Base-by-base conservation (phyloP, 2,797 vertebrate species). In the Periparus ater region DNA sequence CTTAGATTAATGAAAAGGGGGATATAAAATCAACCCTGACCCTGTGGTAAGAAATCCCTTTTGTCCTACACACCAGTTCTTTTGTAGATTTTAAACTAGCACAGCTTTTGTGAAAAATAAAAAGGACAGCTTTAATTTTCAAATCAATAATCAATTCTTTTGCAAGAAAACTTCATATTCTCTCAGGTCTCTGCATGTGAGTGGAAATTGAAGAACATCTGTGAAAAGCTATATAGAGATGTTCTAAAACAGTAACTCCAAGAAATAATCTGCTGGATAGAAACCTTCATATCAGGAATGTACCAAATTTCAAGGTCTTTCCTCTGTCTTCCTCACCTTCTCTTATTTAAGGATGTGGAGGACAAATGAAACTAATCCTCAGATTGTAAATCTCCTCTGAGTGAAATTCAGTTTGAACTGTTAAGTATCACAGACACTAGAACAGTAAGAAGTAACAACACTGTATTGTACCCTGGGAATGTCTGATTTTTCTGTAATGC, bases 11-110 rank as follows among this genome's bases (percentile, higher is more conserved):
- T 34, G 18, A 73, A 89, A 92, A 86, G 32, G 17, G 50, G 14
- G 14, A 75, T 75, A 73, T 40, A 88, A 95, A 86, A 76, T 76
- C 70, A 93, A 68, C 67, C 26, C 27, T 72, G 77, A 96, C 51
- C 27, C 61, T 54, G 27, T n/a, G 30, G 51, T 82, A 83, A 88
- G 57, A 80, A 95, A 88, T 42, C 63, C 45, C 19, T 13, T 58
- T 95, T 48, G 16, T 81, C 47, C 27, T 45, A 57, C 10, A 17
- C 15, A 54, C 10, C n/a, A 84, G 22, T 8, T 45, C 70, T 87
- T 85, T 71, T 2, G 1, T 10, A 65, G 40, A 63, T 9, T 73
- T 85, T 72, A 66, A 83, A 84, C 8, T 70, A 62, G 29, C 40
- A 32, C 7, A 32, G 17, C 9, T 78, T 68, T 66, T 38, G 85